Evolutionary conservation across 2,888 invertebrate genomes (phyloP), one percentile per base, ranked within the genome.

Genomic region (Silvanus unidentatus): DNA sequence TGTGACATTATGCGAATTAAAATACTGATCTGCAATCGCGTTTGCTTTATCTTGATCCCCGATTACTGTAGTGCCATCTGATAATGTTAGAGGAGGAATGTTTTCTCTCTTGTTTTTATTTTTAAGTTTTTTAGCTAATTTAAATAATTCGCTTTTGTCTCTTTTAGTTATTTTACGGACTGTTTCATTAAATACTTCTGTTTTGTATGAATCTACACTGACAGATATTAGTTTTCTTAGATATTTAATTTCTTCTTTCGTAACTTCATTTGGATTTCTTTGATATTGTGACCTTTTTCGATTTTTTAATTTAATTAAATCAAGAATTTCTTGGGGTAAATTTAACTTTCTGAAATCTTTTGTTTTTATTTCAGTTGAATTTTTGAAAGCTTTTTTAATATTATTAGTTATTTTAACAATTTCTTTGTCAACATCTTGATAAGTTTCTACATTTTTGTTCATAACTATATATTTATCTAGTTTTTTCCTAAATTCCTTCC

Each of bases 221-320:
- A 32, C n/a, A 12, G 4, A 3, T 5, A n/a, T 32, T 5, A 32
- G 11, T 12, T 32, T 32, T 12, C 4, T 12, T 9, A 12, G 32
- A 5, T 12, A 12, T n/a, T 32, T 32, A n/a, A 32, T 32, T 32
- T 32, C 32, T 12, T 32, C 13, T 32, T 12, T 32, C 6, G 5
- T 3, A 5, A 9, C 4, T 3, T 8, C 5, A 32, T 32, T 12
- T 12, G 11, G 11, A 9, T n/a, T 32, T 32, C 13, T n/a, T 32
- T 32, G 32, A 5, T 4, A 32, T 12, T 32, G n/a, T 3, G 11
- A 12, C 3, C 32, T 5, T 12, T n/a, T 32, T 32, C 13, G 4
- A 12, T 32, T 32, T 32, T 32, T 32, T n/a, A 32, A 5, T 32
- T 32, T 32, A 5, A 32, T 32, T 32, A 32, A 32, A n/a, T 32